Base-by-base conservation (phyloP, 2,888 invertebrate genomes). In the Gari tellinella region DNA sequence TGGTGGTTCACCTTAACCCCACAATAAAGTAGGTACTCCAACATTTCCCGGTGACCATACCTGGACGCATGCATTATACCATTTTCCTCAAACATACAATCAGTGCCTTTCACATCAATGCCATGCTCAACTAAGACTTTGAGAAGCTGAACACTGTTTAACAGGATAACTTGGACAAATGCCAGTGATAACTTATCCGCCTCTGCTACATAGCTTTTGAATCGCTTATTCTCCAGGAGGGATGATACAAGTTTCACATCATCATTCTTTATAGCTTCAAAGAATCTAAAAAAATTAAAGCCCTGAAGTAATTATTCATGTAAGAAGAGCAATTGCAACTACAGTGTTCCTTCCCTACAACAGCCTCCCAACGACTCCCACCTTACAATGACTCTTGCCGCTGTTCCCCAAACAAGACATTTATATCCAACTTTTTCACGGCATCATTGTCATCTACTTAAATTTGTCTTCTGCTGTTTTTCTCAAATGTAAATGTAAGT, bases 81-180 rank as follows among this genome's bases (percentile, higher is more conserved):
- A 61, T 76, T 81, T 45, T 81, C 79, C 19, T 66, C 57, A 64
- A 79, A 81, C 72, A 79, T 53, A 21, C 49, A 66, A 23, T 77
- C 77, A 2, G 72, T 69, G 2, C 55, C 53, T 1, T 61, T 51
- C 0, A 77, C 41, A 46, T 77, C 77, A 1, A 65, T 53, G 7
- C 72, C 77, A 63, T 72, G 51, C 10, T 46, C 26, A 10, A 69
- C 51, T 14, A 77, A 40, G 4, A 72, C 55, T 26, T 69, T 65
- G 37, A 77, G 31, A 26, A 77, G 23, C 14, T 55, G 26, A 17
- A 72, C 60, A 43, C 65, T 77, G 51, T 77, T 77, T 19, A 77
- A 49, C 19, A 77, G 45, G 2, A 77, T 67, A 5, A 72, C 77
- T 31, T 77, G 72, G 10, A 77, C 65, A 62, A 77, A 77, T 0